Evolutionary conservation across 37 sponge, comb jelly and placozoan species (phyloP), one percentile per base, ranked within the genome.

Genomic region (Eunapius fragilis): DNA sequence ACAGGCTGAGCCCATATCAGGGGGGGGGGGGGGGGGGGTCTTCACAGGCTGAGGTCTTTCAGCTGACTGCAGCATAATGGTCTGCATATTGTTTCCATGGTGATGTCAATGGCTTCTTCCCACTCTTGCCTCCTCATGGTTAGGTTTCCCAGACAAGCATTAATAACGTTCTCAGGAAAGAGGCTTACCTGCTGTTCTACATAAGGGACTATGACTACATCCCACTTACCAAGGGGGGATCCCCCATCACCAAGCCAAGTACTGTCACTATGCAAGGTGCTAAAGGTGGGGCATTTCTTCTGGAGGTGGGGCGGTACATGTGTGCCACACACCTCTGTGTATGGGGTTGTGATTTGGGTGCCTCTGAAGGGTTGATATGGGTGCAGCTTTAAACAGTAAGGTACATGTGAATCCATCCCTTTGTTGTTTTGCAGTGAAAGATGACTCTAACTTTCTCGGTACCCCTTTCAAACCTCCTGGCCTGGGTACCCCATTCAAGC

Each of bases 101-200:
- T 76, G 36, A 34, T 27, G n/a, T 74, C 83, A 24, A 1, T 9
- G 23, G 45, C 72, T 25, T 11, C 31, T 50, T 70, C 75, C 72
- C 28, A 25, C 35, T 10, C 37, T 37, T 34, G 72, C 38, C 37
- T 58, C 3, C 37, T 47, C 5, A 41, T 41, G 41, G 41, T 41
- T 77, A 92, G 93, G 90, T 89, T 25, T 27, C 36, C 17, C 89
- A 93, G 80, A 95, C 92, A 36, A 84, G 94, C 74, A 67, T 85
- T 27, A 28, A 83, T 35, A 93, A 90, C n/a, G 96, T 95, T 14
- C 83, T 96, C 19, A 78, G 82, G 19, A 94, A 92, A 47, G 95
- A 98, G 47, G 99, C 99, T 13, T 98, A 98, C 78, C 88, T 98
- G 34, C 89, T 98, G 30, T 96, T 98, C 80, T 98, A 98, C 71